These are phyloP conservation scores for Diadumene lineata DNA, from an alignment of 92 coral and sea anemone genomes.

Conservation along the genomic window DNA sequence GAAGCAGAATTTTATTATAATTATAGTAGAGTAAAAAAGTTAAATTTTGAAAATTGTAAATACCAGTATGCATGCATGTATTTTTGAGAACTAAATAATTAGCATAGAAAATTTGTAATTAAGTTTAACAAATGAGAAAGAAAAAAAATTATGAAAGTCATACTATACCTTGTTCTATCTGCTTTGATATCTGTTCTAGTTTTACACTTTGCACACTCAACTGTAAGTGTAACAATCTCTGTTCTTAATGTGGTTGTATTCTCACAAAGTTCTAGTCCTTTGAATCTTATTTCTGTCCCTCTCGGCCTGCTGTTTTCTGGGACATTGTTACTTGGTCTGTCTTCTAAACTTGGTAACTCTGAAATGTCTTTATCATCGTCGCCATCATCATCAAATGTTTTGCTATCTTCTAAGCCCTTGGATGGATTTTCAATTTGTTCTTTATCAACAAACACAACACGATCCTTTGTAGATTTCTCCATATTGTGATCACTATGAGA, in stretches of 20 bases:
- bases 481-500: constrained; percentile 8
- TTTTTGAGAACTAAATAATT: too few relatives aligned
- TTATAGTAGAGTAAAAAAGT: too few relatives aligned
- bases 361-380: background rate
- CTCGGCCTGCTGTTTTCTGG: constrained; percentile 4
- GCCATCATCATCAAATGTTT: background rate
- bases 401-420: background rate
- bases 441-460: constrained; percentile 14
- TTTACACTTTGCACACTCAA: constrained; percentile 81
- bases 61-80: too few relatives aligned
- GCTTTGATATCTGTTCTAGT: constrained; percentile 55
- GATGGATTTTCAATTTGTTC: background rate
- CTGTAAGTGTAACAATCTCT: constrained; percentile 60
- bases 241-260: constrained; percentile 73
- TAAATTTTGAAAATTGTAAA: too few relatives aligned
- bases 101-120: too few relatives aligned
- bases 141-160: too few relatives aligned
- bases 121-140: too few relatives aligned
- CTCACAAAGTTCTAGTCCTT: constrained; percentile 77
- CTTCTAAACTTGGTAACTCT: background rate
- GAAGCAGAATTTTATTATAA: too few relatives aligned
- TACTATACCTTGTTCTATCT: constrained; percentile 52
- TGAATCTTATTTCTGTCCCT: constrained; percentile 88
- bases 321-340: background rate
- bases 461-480: background rate